Evolutionary conservation across 2,797 vertebrate genomes (phyloP), one percentile per base, ranked within the genome.

Genomic region (Mus minutoides): DNA sequence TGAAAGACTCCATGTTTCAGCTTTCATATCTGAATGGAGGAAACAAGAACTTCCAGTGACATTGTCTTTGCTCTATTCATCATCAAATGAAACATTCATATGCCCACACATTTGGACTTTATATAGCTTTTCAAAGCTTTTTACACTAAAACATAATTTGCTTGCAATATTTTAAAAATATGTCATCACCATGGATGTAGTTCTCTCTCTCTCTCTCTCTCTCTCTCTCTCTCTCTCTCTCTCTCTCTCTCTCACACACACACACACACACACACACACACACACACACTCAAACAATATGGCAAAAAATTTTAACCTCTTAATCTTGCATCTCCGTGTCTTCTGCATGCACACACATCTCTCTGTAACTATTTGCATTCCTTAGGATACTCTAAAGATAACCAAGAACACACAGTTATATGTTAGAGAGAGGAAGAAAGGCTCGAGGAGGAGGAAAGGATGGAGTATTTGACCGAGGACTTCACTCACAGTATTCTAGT

Each of bases 401-500:
- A 71, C n/a, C 34, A 37, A 71, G n/a, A 37, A 71, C 17, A 71
- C 17, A 71, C 21, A 3, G 34, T 37, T 71, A 71, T 71, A 21
- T 21, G n/a, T 3, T 71, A 19, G 7, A 3, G 69, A 71, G 69
- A n/a, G 34, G 7, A 67, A 67, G 31, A 34, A 16, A 34, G 13
- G 17, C 2, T 24, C 9, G 24, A 62, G 16, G 2, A 31, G 1
- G 31, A 9, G n/a, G 6, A 54, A 12, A 34, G 3, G n/a, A 10
- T 16, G 22, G 9, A 62, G 0, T 14, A 43, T 14, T 26, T n/a
- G n/a, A 26, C 56, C 31, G 34, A 82, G 69, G 10, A 62, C 43
- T 24, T 21, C 8, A 6, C 8, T 82, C 4, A 2, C 21, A 34
- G 43, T 16, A 46, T 2, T 7, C 0, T 10, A 4, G 52, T 11